Conservation (phyloP, 2,113 vertebrate genomes). For the Myodes glareolus region DNA sequence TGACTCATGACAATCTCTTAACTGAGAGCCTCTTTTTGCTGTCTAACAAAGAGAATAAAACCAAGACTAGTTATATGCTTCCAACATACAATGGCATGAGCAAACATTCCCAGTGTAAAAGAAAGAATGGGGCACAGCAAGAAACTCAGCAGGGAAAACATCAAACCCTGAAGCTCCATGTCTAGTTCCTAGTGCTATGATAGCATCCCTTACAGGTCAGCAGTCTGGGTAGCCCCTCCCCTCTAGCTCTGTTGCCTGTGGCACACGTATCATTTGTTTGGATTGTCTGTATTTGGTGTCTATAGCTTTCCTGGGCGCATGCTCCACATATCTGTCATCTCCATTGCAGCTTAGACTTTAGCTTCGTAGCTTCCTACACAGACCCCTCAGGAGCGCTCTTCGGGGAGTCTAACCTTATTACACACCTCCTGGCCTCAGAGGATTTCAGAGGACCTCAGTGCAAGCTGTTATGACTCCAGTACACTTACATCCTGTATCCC, state of each 20-base stretch:
- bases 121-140: neutral
- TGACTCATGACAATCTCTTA: neutral
- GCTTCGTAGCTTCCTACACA: neutral
- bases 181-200: too few relatives aligned
- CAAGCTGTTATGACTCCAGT: neutral
- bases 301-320: neutral
- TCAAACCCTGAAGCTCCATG: neutral
- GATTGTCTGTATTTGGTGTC: neutral
- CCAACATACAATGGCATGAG: neutral
- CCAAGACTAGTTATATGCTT: neutral
- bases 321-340: neutral
- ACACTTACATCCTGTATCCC: too few relatives aligned
- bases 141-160: neutral
- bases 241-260: neutral
- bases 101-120: neutral
- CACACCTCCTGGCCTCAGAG: too few relatives aligned
- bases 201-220: too few relatives aligned
- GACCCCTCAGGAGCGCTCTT: neutral
- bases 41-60: neutral
- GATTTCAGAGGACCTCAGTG: neutral
- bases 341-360: neutral
- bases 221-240: too few relatives aligned
- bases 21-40: neutral
- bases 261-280: neutral
- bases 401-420: too few relatives aligned